Conservation (phyloP, 35 echinoderm and acorn worm species). For the Heliocidaris erythrogramma region DNA sequence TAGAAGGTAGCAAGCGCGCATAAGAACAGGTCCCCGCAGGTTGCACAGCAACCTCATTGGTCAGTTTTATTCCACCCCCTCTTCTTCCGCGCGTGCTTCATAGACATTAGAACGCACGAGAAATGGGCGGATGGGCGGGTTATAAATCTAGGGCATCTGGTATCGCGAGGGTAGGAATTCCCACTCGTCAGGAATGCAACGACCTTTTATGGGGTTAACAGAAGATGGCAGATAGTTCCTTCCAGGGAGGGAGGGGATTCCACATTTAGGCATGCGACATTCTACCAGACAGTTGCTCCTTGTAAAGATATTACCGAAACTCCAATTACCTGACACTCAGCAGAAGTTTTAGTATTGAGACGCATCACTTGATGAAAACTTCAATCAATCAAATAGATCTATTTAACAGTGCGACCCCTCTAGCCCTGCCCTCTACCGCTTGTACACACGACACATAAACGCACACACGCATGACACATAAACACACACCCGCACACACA, state of each 20-base stretch:
- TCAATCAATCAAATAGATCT: background rate
- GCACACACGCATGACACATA: background rate
- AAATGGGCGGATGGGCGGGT: background rate
- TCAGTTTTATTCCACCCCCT: background rate
- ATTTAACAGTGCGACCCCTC: slow-evolving; percentile 1
- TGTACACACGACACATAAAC: background rate
- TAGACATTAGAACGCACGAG: background rate
- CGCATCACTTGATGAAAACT: slow-evolving; percentile 1
- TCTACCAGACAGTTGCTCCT: background rate
- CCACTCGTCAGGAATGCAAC: slow-evolving; percentile 17
- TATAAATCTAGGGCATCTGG: background rate
- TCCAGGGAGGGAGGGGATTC: background rate
- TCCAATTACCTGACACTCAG: background rate
- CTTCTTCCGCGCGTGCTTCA: background rate
- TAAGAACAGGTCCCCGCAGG: background rate
- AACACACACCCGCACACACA: too few species aligned
- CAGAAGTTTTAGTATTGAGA: background rate
- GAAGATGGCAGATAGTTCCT: slow-evolving; percentile 16
- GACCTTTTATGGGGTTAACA: slow-evolving; percentile 44
- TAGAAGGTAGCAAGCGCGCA: slow-evolving; percentile 17
- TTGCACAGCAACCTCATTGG: background rate
- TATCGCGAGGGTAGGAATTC: slow-evolving; percentile 13
- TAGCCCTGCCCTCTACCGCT: background rate
- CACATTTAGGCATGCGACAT: slow-evolving; percentile 5
- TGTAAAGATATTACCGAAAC: background rate